Base-by-base conservation (phyloP, 2,888 invertebrate species). In the Elysia crispata region DNA sequence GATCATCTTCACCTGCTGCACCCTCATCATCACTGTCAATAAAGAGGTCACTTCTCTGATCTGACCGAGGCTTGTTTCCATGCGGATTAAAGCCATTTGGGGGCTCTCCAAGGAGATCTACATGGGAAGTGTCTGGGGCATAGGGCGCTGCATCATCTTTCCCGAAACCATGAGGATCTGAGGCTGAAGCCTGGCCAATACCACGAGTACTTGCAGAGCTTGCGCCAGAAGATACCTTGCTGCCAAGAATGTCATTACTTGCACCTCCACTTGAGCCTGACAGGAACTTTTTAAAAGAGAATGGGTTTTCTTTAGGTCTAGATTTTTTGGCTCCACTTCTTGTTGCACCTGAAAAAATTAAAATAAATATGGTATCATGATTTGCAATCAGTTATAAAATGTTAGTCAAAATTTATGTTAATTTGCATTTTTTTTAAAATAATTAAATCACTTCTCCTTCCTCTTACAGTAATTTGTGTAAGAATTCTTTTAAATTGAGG, bases 271-370 rank as follows among this genome's bases (percentile, higher is more conserved):
- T 30, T 6, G 77, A 66, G 25, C 11, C 78, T 31, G 83, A 83
- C 62, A 91, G 81, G 83, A 92, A 91, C 76, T 90, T 89, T 82
- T 91, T 91, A 81, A 92, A 91, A 15, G 91, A 91, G 86, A 92
- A 92, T 49, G 92, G 91, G 80, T 91, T 91, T 77, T 87, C 89
- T 76, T 86, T 87, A 54, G 83, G 82, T 31, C 82, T 85, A 78
- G 86, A 86, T 74, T 87, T 89, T 80, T 86, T 87, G 54, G 41
- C 41, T 41, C 41, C 41, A 79, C 64, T n/a, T 69, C 28, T 15
- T 57, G 60, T 50, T 64, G 25, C 18, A 64, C 28, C 60, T 60
- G 66, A 11, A 25, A 57, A 18, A 41, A 18, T 13, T 23, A 50
- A 18, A 6, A 41, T 41, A 41, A 41, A 6, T 6, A 41, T 33